A percentile compares a stretch with the other conserved stretches of the same genome.
Conservation (phyloP, 2,797 vertebrate species). For the Xyrichtys novacula region DNA sequence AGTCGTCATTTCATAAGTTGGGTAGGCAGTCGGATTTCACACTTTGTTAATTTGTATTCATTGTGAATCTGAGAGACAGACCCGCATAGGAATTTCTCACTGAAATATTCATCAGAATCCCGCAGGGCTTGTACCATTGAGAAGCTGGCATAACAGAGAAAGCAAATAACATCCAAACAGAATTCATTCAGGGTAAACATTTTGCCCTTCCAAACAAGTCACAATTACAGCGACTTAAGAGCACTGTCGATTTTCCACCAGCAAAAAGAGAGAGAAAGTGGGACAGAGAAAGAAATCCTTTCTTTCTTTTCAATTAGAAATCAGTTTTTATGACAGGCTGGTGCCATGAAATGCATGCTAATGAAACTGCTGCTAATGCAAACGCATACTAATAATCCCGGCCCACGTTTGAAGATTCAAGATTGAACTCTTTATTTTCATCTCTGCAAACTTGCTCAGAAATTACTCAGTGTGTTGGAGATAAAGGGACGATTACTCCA, state of each 20-base stretch:
- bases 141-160: constrained; percentile 48
- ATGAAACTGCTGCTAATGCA: constrained; percentile 47
- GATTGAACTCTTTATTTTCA: constrained; percentile 40
- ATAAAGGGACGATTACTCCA: constrained; percentile 29
- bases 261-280: constrained; percentile 1
- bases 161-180: constrained; percentile 59
- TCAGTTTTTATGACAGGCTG: constrained; percentile 50
- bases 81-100: constrained; percentile 43
- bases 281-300: constrained; percentile 30
- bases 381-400: constrained; percentile 62
- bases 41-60: constrained; percentile 75
- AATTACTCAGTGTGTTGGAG: constrained; percentile 19
- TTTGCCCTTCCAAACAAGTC: constrained; percentile 70
- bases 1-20: constrained; percentile 48
- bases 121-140: constrained; percentile 57
- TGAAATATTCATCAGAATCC: constrained; percentile 73
- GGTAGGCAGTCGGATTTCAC: constrained; percentile 55
- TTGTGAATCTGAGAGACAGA: constrained; percentile 62
- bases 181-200: constrained; percentile 72
- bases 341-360: constrained; percentile 53
- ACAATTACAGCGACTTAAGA: constrained; percentile 65
- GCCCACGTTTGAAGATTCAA: constrained; percentile 35
- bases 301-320: constrained; percentile 59
- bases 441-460: constrained; percentile 6
- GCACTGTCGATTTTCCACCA: constrained; percentile 35